Base-by-base conservation (phyloP, 64 coral and sea anemone genomes). In the Catalaphyllia jardinei region DNA sequence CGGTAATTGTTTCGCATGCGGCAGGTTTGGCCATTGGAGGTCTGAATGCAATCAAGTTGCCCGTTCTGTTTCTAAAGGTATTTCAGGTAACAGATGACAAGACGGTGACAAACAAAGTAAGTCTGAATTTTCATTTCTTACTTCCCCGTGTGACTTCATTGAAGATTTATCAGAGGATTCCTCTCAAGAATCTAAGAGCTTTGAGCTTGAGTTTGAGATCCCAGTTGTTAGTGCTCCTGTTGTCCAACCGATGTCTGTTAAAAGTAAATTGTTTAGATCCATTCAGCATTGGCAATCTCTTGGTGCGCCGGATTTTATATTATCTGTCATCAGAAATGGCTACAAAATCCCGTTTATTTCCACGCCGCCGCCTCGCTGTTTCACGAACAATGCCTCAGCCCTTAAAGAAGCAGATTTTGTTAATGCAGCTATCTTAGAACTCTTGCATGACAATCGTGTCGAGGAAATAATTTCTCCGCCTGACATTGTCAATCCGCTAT, bases 1-100 rank as follows among this genome's bases (percentile, higher is more conserved):
- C 17, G 88, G 88, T 46, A 71, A 62, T 82, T 90, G 88, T 82
- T 90, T 71, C 59, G 88, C 88, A 25, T 90, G 88, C 29, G 88
- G 88, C 35, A 90, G 39, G 46, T 90, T 90, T 82, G 77, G 88
- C 27, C 88, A 90, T 71, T 90, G 77, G 88, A 90, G 77, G 52
- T 33, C 62, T n/a, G 71, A 73, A 77, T 90, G 88, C 67, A 62
- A 60, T 71, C 78, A 49, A 50, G 62, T 49, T 10, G 29, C 62
- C 51, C 51, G 29, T 24, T 22, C 67, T 60, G 49, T 22, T 27
- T 79, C 62, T 81, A 62, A n/a, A 71, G 46, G 75, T 80, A 69
- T 46, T 71, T 24, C 25, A 28, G 88, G 63, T 57, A 72, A 59
- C 24, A 81, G 67, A 90, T 71, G 62, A 80, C 62, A 51, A 83